A percentile compares a stretch with the other conserved stretches of the same genome.
phyloP scores from a whole-genome alignment of 2,113 vertebrate genomes.

The Patagioenas fasciata region DNA sequence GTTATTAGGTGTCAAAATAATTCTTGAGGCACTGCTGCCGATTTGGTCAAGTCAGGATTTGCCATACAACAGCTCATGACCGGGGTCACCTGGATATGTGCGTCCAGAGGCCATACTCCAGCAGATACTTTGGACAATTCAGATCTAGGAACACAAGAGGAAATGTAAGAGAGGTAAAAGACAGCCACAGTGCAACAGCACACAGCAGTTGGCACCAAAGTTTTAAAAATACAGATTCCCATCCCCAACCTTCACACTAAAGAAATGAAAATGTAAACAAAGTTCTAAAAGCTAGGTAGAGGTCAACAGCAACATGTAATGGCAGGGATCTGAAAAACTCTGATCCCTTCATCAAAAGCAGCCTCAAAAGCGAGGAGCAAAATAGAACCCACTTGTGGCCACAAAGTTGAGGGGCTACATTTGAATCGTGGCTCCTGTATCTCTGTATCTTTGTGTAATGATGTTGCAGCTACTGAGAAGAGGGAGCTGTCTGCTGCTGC shows the following conservation, averaged over 20 bases:
- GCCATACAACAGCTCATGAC: neutral
- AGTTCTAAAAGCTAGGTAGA: slow-evolving; percentile 54
- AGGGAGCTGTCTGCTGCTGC: neutral
- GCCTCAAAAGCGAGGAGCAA: slow-evolving; percentile 49
- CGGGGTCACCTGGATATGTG: neutral
- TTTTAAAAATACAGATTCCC: slow-evolving; percentile 53
- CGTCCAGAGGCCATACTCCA: neutral
- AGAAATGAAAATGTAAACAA: slow-evolving; percentile 62
- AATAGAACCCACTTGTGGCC: slow-evolving; percentile 47
- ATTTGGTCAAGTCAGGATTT: neutral
- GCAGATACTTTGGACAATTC: neutral
- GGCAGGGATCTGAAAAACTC: slow-evolving; percentile 59
- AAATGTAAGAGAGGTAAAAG: slow-evolving; percentile 8
- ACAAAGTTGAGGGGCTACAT: slow-evolving; percentile 32
- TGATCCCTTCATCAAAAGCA: slow-evolving; percentile 60
- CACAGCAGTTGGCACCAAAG: slow-evolving; percentile 6
- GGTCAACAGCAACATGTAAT: slow-evolving; percentile 64
- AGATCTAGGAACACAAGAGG: neutral
- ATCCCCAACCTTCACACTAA: slow-evolving; percentile 12
- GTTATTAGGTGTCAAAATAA: neutral
- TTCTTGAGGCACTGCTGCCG: neutral
- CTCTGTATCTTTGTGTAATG: slow-evolving; percentile 10
- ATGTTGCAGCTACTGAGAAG: slow-evolving; percentile 10
- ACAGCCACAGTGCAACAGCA: slow-evolving; percentile 14
- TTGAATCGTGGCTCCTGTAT: slow-evolving; percentile 3